Conservation (phyloP, 2,888 invertebrate species). For the Spatulosminthurus flaviceps region DNA sequence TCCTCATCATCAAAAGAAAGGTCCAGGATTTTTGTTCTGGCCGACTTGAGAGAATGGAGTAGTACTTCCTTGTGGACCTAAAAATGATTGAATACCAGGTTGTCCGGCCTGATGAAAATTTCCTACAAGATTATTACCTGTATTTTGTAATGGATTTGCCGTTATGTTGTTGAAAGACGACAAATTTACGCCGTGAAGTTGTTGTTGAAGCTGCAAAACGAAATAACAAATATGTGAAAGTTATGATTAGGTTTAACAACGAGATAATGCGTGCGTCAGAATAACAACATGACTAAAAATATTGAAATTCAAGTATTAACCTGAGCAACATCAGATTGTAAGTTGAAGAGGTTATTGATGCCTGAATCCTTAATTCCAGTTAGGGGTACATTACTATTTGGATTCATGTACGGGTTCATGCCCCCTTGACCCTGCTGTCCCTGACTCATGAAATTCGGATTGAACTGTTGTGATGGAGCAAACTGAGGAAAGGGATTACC, state of each 20-base stretch:
- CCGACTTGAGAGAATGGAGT: slow-evolving; percentile 33
- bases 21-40: slow-evolving; percentile 36
- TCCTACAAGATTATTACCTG: slow-evolving; percentile 41
- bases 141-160: neutral
- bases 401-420: slow-evolving; percentile 35
- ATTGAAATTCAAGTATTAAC: slow-evolving; percentile 1
- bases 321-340: slow-evolving; percentile 47
- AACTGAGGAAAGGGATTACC: slow-evolving; percentile 49
- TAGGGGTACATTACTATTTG: slow-evolving; percentile 22
- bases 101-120: slow-evolving; percentile 38
- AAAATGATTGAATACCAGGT: slow-evolving; percentile 35
- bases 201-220: slow-evolving; percentile 47
- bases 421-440: slow-evolving; percentile 37
- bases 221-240: neutral
- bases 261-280: too few relatives aligned
- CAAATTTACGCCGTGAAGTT: slow-evolving; percentile 47
- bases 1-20: slow-evolving; percentile 31
- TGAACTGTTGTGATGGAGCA: slow-evolving; percentile 26
- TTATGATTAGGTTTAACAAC: too few relatives aligned
- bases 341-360: slow-evolving; percentile 45
- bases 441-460: slow-evolving; percentile 42
- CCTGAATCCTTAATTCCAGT: slow-evolving; percentile 39
- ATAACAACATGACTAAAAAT: too few relatives aligned
- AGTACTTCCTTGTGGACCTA: slow-evolving; percentile 2
- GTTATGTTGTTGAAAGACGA: slow-evolving; percentile 20